A percentile compares a stretch with the other conserved stretches of the same genome.
Evolutionary conservation across 2,888 invertebrate species (phyloP).

Genomic region (Nomada ferruginata): DNA sequence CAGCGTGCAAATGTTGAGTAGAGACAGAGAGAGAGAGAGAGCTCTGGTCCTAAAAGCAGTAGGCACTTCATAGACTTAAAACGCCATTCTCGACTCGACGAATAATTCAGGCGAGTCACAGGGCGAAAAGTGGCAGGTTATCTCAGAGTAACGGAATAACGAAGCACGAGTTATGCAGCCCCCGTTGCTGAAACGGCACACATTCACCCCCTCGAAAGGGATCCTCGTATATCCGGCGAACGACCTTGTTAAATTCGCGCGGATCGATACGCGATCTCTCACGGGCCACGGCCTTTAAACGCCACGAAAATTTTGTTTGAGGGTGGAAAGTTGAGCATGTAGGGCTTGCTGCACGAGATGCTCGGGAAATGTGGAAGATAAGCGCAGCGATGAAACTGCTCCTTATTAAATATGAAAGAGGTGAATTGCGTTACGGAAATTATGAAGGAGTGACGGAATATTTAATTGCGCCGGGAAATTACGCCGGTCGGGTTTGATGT

Average conservation of each 20-base stretch:
- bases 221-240: slow-evolving; percentile 4
- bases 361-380: too few relatives aligned
- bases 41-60: slow-evolving; percentile 17
- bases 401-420: too few relatives aligned
- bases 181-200: slow-evolving; percentile 10
- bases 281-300: slow-evolving; percentile 5
- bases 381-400: too few relatives aligned
- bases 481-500: too few relatives aligned
- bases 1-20: background rate
- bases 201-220: background rate
- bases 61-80: slow-evolving; percentile 38
- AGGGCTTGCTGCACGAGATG: background rate
- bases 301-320: background rate
- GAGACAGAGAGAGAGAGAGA: background rate
- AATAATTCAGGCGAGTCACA: slow-evolving; percentile 53
- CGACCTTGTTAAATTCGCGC: slow-evolving; percentile 22
- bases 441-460: too few relatives aligned
- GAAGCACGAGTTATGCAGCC: slow-evolving; percentile 40
- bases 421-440: too few relatives aligned
- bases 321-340: background rate
- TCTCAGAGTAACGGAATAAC: slow-evolving; percentile 54
- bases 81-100: slow-evolving; percentile 50
- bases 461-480: too few relatives aligned
- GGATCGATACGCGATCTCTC: slow-evolving; percentile 24
- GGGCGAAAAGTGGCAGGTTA: slow-evolving; percentile 58